Evolutionary conservation across 2,113 vertebrate species (phyloP), one percentile per base, ranked within the genome.

Genomic region (Myxocyprinus asiaticus): DNA sequence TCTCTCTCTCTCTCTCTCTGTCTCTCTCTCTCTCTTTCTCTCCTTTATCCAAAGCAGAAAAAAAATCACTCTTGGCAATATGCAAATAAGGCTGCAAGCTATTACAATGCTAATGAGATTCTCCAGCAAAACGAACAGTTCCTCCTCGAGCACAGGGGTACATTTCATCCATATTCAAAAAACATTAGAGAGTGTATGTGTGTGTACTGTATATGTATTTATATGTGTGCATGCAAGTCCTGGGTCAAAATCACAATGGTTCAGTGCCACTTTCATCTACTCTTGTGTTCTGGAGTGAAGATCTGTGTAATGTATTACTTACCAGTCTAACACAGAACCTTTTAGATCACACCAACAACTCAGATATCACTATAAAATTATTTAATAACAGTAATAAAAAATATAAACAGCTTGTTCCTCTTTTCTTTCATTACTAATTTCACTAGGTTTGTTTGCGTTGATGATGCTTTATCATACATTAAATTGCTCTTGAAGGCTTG

Each of bases 61-160:
- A 84, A 88, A 91, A 91, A 83, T 92, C 92, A 91, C 92, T 92
- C 91, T 88, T 89, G 90, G 90, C 90, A 89, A 92, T 92, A 94
- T 94, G 93, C 93, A 94, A 94, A 94, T 93, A 90, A 92, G 90
- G 87, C 92, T 92, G 92, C 91, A 92, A 93, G 92, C 92, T 93
- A 93, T 94, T 94, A 94, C 90, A 78, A 93, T 94, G 92, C 89
- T 94, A 94, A 94, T 94, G 93, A 93, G 92, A 93, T 93, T 93
- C 91, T 84, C 90, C 88, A 87, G 91, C 91, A 91, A 91, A 93
- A 93, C 89, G 90, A 91, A 85, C 88, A 88, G 90, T 90, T 91
- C 87, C 85, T 81, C 86, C 78, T 86, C 79, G 85, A 90, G 90
- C 92, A 85, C 89, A 84, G 89, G 72, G 84, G 84, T 91, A 89